Conservation (phyloP, 1,140 invertebrate genomes). For the Listronotus bonariensis region DNA sequence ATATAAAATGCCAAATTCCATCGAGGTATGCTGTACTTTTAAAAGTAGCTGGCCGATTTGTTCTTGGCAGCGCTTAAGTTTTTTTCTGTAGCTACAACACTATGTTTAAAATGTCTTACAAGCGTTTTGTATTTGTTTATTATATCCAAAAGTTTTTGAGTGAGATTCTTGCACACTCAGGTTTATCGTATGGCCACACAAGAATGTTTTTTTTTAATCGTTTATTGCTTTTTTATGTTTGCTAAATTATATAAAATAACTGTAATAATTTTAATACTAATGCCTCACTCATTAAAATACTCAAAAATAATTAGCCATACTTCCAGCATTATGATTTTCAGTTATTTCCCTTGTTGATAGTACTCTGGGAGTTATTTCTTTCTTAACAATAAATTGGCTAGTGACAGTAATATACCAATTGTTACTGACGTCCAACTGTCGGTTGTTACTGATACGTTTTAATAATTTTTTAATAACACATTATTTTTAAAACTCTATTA, state of each 20-base stretch:
- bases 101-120: slow-evolving; percentile 44
- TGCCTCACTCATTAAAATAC: not conserved
- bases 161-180: slow-evolving; percentile 16
- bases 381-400: slow-evolving; percentile 31
- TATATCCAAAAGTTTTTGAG: not conserved
- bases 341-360: slow-evolving; percentile 22
- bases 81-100: slow-evolving; percentile 22
- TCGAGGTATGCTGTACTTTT: slow-evolving; percentile 12
- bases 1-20: slow-evolving; percentile 48
- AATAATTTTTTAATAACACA: slow-evolving; percentile 17
- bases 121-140: slow-evolving; percentile 21
- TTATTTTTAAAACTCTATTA: not conserved
- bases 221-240: slow-evolving; percentile 25
- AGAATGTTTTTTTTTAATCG: slow-evolving; percentile 10
- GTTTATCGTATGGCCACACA: slow-evolving; percentile 27
- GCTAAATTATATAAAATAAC: slow-evolving; percentile 17
- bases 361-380: slow-evolving; percentile 3
- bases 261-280: slow-evolving; percentile 20
- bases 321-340: slow-evolving; percentile 20
- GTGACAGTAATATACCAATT: slow-evolving; percentile 21
- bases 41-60: slow-evolving; percentile 39
- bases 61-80: slow-evolving; percentile 23
- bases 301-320: slow-evolving; percentile 1
- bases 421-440: slow-evolving; percentile 38
- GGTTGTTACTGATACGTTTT: slow-evolving; percentile 25